A percentile compares a stretch with the other conserved stretches of the same genome.
phyloP scores from a whole-genome alignment of 2,888 invertebrate species.

The Xylocampa areola region DNA sequence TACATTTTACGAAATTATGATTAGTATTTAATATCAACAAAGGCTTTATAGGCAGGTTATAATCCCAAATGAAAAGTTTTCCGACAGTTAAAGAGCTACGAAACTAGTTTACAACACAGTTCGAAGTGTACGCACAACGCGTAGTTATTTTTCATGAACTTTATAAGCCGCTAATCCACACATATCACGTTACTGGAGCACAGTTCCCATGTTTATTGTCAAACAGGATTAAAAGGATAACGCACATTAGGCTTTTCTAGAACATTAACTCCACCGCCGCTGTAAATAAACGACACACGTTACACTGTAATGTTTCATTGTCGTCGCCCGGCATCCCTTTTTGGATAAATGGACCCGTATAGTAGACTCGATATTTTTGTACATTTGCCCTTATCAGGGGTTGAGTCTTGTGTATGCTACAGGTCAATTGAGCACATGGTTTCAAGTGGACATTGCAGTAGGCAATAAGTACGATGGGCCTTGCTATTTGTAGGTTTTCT shows the following conservation, averaged over 20 bases:
- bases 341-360: slow-evolving; percentile 60
- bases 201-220: slow-evolving; percentile 76
- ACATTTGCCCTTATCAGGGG: slow-evolving; percentile 28
- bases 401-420: slow-evolving; percentile 7
- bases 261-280: slow-evolving; percentile 76
- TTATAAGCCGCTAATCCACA: slow-evolving; percentile 71
- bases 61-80: slow-evolving; percentile 11
- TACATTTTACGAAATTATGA: too few relatives aligned
- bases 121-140: slow-evolving; percentile 15
- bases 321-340: slow-evolving; percentile 66
- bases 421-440: neutral
- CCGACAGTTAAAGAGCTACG: neutral
- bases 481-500: too few relatives aligned
- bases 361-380: slow-evolving; percentile 58
- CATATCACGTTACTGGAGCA: slow-evolving; percentile 66
- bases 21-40: too few relatives aligned
- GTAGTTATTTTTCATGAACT: slow-evolving; percentile 67
- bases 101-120: slow-evolving; percentile 32
- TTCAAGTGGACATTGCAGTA: neutral
- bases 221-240: slow-evolving; percentile 79
- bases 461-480: neutral
- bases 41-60: slow-evolving; percentile 5
- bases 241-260: slow-evolving; percentile 77
- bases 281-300: slow-evolving; percentile 76
- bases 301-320: slow-evolving; percentile 75